Evolutionary conservation across 1,140 invertebrate species (phyloP).

Genomic region (Drosophila sp.): DNA sequence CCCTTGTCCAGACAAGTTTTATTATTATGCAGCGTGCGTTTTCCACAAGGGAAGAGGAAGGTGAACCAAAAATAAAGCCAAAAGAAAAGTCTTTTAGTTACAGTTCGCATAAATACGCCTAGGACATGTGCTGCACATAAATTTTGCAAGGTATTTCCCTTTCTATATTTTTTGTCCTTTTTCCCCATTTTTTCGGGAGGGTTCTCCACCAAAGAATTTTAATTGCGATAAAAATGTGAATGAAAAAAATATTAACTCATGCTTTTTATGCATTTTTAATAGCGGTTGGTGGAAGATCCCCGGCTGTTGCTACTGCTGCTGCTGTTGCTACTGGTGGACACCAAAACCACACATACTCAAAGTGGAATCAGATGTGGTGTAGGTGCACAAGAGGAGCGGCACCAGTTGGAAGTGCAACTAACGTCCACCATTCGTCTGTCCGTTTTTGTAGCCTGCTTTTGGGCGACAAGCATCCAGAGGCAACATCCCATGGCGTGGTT

Average conservation of each 20-base stretch:
- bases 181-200: conserved; percentile 35
- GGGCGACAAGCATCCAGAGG: conserved; percentile 29
- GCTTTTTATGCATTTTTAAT: conserved; percentile 78
- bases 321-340: conserved; percentile 17
- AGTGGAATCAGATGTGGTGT: not conserved
- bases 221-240: conserved; percentile 71
- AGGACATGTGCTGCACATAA: conserved; percentile 69
- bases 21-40: conserved; percentile 77
- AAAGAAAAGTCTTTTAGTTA: conserved; percentile 45
- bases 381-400: not conserved
- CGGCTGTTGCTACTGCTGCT: conserved; percentile 13
- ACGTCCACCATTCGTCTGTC: not conserved
- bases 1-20: conserved; percentile 44
- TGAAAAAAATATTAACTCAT: conserved; percentile 72
- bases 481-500: conserved; percentile 28
- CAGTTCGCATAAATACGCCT: conserved; percentile 50
- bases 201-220: conserved; percentile 41
- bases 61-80: conserved; percentile 4
- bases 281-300: conserved; percentile 24
- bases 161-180: conserved; percentile 13
- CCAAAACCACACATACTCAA: conserved; percentile 49
- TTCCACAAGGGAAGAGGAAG: conserved; percentile 36
- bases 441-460: conserved; percentile 22
- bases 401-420: conserved; percentile 8
- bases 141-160: conserved; percentile 67